phyloP scores from a whole-genome alignment of 2,113 vertebrate species.

The Calyptommatus sinebrachiatus region DNA sequence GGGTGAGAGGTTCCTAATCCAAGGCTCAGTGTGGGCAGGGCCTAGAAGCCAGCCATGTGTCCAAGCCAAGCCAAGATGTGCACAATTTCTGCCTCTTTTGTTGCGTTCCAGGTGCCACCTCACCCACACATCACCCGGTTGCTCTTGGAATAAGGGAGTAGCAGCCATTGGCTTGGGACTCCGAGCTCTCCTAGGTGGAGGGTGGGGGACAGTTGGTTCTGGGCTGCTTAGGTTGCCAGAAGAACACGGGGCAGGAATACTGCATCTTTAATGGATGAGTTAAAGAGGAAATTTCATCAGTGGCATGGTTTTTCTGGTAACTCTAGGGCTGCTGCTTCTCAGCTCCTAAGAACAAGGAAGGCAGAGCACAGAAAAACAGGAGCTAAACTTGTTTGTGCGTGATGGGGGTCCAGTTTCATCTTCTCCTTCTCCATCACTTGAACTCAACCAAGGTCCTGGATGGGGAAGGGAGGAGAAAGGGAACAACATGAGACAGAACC shows the following conservation, averaged over 20 bases:
- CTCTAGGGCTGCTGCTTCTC: neutral
- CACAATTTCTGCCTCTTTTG: conserved; percentile 46
- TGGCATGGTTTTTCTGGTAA: neutral
- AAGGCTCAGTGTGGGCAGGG: too few relatives aligned
- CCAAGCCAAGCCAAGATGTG: neutral
- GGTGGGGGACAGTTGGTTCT: too few relatives aligned
- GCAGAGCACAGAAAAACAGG: conserved; percentile 42
- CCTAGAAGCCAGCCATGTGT: too few relatives aligned
- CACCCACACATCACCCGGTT: neutral
- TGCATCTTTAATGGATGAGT: too few relatives aligned
- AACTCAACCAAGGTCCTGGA: neutral
- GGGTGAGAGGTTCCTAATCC: too few relatives aligned
- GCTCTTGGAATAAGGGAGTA: conserved; percentile 9
- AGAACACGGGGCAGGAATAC: too few relatives aligned
- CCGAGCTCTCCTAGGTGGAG: conserved; percentile 3
- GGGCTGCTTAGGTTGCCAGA: too few relatives aligned
- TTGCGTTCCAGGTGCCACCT: conserved; percentile 16
- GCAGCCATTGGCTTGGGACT: neutral
- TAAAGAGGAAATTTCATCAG: too few relatives aligned
- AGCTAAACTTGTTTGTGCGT: neutral
- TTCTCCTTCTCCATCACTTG: neutral
- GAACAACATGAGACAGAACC: conserved; percentile 16
- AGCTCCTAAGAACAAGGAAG: conserved; percentile 14
- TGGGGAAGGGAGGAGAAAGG: neutral
- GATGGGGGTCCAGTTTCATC: neutral